These are phyloP conservation scores for Synergus umbraculus DNA, from an alignment of 2,888 invertebrate genomes.

Conservation along the genomic window DNA sequence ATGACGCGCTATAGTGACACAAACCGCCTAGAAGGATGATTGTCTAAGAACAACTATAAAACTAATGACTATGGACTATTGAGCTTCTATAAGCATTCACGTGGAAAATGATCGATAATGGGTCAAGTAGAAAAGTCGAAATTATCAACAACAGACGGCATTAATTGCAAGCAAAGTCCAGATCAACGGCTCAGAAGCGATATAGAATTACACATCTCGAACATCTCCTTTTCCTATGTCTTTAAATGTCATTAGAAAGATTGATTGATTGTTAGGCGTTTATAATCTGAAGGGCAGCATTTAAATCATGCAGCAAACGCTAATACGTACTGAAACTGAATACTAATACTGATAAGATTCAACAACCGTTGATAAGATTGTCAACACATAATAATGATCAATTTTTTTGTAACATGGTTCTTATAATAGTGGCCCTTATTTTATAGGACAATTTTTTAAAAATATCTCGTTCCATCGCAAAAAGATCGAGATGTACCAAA, in stretches of 20 bases:
- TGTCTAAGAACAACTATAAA: not conserved
- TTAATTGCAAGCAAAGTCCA: conserved; percentile 66
- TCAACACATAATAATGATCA: not conserved
- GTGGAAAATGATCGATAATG: conserved; percentile 29
- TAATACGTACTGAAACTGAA: not conserved
- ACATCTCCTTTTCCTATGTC: conserved; percentile 1
- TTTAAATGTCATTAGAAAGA: not conserved
- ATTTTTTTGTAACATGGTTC: not conserved
- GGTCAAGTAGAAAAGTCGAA: conserved; percentile 19
- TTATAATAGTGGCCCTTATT: not conserved
- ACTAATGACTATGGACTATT: conserved; percentile 28
- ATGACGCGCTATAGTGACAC: not conserved
- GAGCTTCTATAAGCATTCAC: conserved; percentile 19
- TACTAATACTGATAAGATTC: not conserved
- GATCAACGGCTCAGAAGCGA: conserved; percentile 5
- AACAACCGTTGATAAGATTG: not conserved
- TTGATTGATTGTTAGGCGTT: conserved; percentile 10
- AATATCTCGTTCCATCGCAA: no score
- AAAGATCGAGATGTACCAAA: no score
- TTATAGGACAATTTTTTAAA: not conserved
- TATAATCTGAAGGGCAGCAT: conserved; percentile 5
- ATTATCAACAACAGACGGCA: conserved; percentile 63
- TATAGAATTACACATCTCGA: conserved; percentile 20
- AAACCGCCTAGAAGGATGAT: not conserved
- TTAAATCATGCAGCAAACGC: conserved; percentile 1